Evolutionary conservation across 2,113 vertebrate species (phyloP).

Genomic region (Chaetodon auriga): DNA sequence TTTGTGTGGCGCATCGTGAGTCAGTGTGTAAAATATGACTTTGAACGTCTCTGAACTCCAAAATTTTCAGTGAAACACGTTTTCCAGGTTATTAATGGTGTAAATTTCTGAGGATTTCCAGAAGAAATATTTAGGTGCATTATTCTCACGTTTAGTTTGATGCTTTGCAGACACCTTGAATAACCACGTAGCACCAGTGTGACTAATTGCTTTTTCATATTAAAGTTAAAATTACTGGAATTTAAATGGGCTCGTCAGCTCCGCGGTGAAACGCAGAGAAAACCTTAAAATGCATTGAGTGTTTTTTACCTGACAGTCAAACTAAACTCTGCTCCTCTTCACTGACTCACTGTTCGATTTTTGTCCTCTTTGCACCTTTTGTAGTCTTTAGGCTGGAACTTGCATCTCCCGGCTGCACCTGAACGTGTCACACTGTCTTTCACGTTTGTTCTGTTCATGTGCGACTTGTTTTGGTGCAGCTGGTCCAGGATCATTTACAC

Average conservation of each 20-base stretch:
- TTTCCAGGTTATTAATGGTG: not conserved
- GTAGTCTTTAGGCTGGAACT: too few species aligned
- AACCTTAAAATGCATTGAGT: too few species aligned
- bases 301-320: too few species aligned
- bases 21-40: not conserved
- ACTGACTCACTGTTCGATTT: too few species aligned
- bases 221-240: too few species aligned
- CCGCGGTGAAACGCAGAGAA: too few species aligned
- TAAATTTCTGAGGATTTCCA: not conserved
- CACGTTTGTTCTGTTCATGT: not conserved
- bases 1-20: not conserved
- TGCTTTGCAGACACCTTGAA: not conserved
- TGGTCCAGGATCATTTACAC: constrained; percentile 1
- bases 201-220: too few species aligned
- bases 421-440: not conserved
- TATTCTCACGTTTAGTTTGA: not conserved
- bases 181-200: not conserved
- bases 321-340: too few species aligned
- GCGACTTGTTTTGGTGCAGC: too few species aligned
- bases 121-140: not conserved
- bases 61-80: not conserved
- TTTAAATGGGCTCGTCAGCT: too few species aligned
- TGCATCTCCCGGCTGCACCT: too few species aligned
- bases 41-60: not conserved
- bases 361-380: too few species aligned